phyloP scores from a whole-genome alignment of 2,113 vertebrate species.

The Saguinus midas region DNA sequence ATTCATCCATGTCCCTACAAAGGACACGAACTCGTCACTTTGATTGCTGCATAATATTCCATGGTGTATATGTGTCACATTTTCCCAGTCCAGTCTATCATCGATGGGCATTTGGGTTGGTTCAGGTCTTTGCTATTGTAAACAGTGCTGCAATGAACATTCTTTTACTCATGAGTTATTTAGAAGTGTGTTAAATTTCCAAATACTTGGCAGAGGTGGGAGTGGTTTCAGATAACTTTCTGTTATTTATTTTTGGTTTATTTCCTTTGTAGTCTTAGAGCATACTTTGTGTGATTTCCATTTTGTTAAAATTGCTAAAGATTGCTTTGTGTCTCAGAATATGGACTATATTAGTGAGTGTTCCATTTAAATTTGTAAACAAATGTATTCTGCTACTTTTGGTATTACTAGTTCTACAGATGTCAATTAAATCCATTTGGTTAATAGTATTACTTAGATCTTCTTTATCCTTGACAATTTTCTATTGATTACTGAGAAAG shows the following conservation, averaged over 20 bases:
- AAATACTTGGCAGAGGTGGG: not conserved
- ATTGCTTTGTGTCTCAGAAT: not conserved
- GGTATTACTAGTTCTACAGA: not conserved
- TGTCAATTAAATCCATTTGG: not conserved
- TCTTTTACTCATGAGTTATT: not conserved
- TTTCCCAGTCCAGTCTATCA: too few species aligned
- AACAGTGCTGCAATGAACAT: too few species aligned
- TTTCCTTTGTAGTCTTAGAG: not conserved
- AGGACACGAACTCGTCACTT: too few species aligned
- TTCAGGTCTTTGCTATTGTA: too few species aligned
- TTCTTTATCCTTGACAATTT: not conserved
- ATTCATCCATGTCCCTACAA: too few species aligned
- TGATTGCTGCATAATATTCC: too few species aligned
- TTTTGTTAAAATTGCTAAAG: not conserved
- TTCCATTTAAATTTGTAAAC: not conserved
- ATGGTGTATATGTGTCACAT: too few species aligned
- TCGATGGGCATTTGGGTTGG: too few species aligned
- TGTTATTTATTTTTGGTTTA: not conserved
- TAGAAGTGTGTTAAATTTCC: not conserved
- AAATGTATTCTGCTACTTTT: not conserved
- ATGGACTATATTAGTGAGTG: not conserved
- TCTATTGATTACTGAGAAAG: not conserved
- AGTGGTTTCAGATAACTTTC: not conserved
- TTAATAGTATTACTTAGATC: not conserved
- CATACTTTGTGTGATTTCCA: not conserved